Base-by-base conservation (phyloP, 2,113 vertebrate genomes). In the Alaudala cheleensis region DNA sequence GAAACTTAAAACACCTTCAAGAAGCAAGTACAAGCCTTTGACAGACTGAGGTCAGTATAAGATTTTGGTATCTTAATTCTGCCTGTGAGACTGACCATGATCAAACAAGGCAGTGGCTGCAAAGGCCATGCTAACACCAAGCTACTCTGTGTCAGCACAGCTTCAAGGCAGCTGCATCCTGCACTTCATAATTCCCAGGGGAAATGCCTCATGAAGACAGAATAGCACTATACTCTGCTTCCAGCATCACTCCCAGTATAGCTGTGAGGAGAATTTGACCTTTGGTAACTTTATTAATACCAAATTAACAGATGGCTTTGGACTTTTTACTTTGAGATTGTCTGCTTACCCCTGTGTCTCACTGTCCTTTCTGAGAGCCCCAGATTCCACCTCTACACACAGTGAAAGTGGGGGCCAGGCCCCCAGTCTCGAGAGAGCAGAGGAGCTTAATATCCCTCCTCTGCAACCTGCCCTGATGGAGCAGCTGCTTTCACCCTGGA, bases 261-360 rank as follows among this genome's bases (percentile, higher is more conserved):
- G 77, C 82, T 24, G 51, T 87, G 57, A 44, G 61, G 51, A 90
- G 49, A 84, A 92, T 88, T 6, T 86, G 90, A 92, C 92, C 80
- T 92, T 83, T 86, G 58, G 57, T 65, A 93, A 88, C 76, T 90
- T 81, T 83, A 95, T 89, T 91, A 90, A 93, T 84, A 72, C 37
- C 71, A 54, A 84, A 92, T 87, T 92, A 94, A 90, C 56, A 81
- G 57, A 91, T 45, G 60, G 61, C 45, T 92, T 80, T 69, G 70
- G 64, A 84, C 64, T 73, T 78, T 29, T 78, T 29, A 39, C 29
- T 86, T 65, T 50, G 40, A 49, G 50, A 62, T n/a, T 76, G 61
- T 71, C 83, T 86, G 49, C 45, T 74, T 81, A 64, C 60, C 58
- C 47, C 50, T 25, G 39, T 39, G 49, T 26, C 57, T 67, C 45